A percentile compares a stretch with the other conserved stretches of the same genome.
phyloP scores from a whole-genome alignment of 2,113 vertebrate species.

The Phyllopteryx taeniolatus region DNA sequence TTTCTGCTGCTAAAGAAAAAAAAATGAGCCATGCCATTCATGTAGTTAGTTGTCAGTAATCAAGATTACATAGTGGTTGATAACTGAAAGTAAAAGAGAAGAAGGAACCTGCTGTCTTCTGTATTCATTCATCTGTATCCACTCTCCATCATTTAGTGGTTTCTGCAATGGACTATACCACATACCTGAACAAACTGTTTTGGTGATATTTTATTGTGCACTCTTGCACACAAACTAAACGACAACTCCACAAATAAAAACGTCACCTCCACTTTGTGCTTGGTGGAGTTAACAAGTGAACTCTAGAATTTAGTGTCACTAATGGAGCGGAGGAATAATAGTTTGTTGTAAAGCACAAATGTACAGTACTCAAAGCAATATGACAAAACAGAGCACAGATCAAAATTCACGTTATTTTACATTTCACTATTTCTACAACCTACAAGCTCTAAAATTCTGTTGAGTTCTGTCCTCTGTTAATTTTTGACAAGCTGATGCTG shows the following conservation, averaged over 20 bases:
- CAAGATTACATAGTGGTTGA: not conserved
- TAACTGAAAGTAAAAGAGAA: not conserved
- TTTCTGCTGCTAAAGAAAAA: not conserved
- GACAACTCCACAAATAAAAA: not conserved
- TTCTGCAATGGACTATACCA: too few relatives aligned
- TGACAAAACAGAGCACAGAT: not conserved
- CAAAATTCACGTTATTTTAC: conserved; percentile 22
- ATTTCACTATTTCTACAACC: conserved; percentile 12
- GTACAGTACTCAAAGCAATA: not conserved
- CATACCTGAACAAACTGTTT: not conserved
- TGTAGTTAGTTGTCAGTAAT: not conserved
- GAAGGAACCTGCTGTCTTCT: not conserved
- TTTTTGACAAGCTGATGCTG: conserved; percentile 39
- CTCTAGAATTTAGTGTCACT: not conserved
- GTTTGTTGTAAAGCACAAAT: not conserved
- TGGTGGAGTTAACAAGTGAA: not conserved
- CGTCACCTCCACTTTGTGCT: not conserved
- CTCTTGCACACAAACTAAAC: not conserved
- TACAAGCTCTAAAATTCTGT: conserved; percentile 12
- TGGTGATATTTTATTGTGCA: not conserved
- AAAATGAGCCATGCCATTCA: not conserved
- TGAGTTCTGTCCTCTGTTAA: conserved; percentile 25
- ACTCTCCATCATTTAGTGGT: not conserved
- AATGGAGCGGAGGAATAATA: not conserved
- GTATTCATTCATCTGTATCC: not conserved